Evolutionary conservation across 2,888 invertebrate genomes (phyloP), one percentile per base, ranked within the genome.

Genomic region (Vanessa cardui): DNA sequence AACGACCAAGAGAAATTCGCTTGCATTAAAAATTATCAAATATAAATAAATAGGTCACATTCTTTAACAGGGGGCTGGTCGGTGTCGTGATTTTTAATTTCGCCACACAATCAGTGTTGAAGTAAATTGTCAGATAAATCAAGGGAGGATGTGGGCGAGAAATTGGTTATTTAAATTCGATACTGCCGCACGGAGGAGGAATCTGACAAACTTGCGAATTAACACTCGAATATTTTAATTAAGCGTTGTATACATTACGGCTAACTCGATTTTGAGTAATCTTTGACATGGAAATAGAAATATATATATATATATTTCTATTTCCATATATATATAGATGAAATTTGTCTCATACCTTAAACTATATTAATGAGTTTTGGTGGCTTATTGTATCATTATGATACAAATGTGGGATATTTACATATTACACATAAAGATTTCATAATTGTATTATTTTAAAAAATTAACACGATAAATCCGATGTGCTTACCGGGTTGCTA

Each of bases 81-180:
- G 45, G 60, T 58, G 67, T 56, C 74, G 73, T 75, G 74, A 75
- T 78, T 81, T 80, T 83, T 83, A 82, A 83, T 84, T 82, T 79
- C 82, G 74, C 76, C 79, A 80, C 83, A 84, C 83, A 84, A 85
- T 85, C 85, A 84, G 83, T 83, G 83, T 83, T 79, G 77, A 79
- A 77, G 78, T 77, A 83, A 86, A 87, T 86, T 85, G 83, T 85
- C 79, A 83, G 79, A 87, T 87, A 87, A 86, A 86, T 86, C 85
- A 83, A 63, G 58, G 31, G 61, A 56, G 74, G 66, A 62, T 66
- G 68, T 74, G 75, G 75, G 73, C 74, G 78, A 80, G 80, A 85
- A 85, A 86, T 85, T 84, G 84, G 82, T 83, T 85, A 84, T 86
- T 86, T 83, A 84, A 85, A 84, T 84, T 83, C 78, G 82, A 77